phyloP scores from a whole-genome alignment of 2,888 invertebrate genomes.

The Xiphydria camelus region DNA sequence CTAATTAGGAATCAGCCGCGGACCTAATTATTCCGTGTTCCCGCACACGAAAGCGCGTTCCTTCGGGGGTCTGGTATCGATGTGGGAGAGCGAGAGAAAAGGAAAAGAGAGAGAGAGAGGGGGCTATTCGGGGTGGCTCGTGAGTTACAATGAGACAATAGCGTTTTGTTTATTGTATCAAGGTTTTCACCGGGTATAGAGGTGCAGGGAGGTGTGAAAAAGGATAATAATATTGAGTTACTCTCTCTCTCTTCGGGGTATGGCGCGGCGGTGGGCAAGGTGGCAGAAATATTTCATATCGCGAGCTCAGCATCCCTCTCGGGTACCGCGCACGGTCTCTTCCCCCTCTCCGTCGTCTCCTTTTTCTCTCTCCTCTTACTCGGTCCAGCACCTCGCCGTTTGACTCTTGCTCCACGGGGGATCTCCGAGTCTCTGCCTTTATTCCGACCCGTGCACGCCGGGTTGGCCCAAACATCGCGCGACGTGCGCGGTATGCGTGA shows the following conservation, averaged over 20 bases:
- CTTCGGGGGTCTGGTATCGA: too few species aligned
- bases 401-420: conserved; percentile 21
- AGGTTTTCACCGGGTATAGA: conserved; percentile 32
- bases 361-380: conserved; percentile 12
- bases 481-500: conserved; percentile 44
- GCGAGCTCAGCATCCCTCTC: too few species aligned
- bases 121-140: conserved; percentile 2
- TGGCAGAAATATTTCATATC: conserved; percentile 42
- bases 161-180: conserved; percentile 45
- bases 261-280: conserved; percentile 21
- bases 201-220: conserved; percentile 55
- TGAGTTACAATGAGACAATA: conserved; percentile 44
- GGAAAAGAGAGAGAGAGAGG: too few species aligned
- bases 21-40: too few species aligned
- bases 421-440: conserved; percentile 15
- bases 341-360: conserved; percentile 30
- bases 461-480: neutral
- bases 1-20: conserved; percentile 23
- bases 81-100: too few species aligned
- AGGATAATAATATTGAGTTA: conserved; percentile 58
- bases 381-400: conserved; percentile 25
- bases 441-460: conserved; percentile 22
- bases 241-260: conserved; percentile 21
- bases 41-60: too few species aligned
- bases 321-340: too few species aligned